Evolutionary conservation across 2,888 invertebrate genomes (phyloP).

Genomic region (Nycteola revayana): DNA sequence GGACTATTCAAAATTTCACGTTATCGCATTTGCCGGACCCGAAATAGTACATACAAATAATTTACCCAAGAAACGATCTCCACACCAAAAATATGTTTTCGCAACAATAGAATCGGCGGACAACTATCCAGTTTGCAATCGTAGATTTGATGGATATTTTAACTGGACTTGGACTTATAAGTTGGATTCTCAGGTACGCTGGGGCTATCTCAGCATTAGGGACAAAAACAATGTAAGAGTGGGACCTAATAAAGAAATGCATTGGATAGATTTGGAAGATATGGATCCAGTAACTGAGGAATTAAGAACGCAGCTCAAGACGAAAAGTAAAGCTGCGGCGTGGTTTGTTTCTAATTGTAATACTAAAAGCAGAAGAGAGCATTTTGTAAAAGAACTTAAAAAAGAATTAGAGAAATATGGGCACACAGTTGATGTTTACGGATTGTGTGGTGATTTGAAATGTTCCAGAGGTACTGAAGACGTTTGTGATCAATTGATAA

Average conservation of each 20-base stretch:
- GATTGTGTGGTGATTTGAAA: slow-evolving; percentile 26
- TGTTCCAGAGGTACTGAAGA: slow-evolving; percentile 33
- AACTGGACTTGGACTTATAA: slow-evolving; percentile 65
- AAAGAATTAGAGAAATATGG: slow-evolving; percentile 21
- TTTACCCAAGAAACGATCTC: slow-evolving; percentile 37
- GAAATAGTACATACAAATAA: slow-evolving; percentile 29
- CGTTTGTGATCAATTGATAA: slow-evolving; percentile 42
- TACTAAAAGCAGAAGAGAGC: slow-evolving; percentile 26
- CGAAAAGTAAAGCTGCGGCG: slow-evolving; percentile 38
- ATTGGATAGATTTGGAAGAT: slow-evolving; percentile 41
- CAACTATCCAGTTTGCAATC: slow-evolving; percentile 43
- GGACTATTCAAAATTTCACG: slow-evolving; percentile 53
- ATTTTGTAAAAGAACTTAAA: slow-evolving; percentile 14
- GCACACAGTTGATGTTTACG: slow-evolving; percentile 30
- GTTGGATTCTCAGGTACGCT: slow-evolving; percentile 51
- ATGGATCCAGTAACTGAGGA: slow-evolving; percentile 44
- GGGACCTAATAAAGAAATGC: slow-evolving; percentile 47
- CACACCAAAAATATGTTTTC: slow-evolving; percentile 55
- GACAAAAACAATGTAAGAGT: slow-evolving; percentile 36
- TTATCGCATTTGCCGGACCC: slow-evolving; percentile 53
- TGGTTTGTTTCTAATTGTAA: slow-evolving; percentile 46
- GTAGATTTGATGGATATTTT: slow-evolving; percentile 45
- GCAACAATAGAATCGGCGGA: slow-evolving; percentile 53
- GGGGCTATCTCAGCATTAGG: slow-evolving; percentile 47
- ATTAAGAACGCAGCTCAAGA: slow-evolving; percentile 36